phyloP scores from a whole-genome alignment of 2,113 vertebrate genomes.

The Clarias batrachus region DNA sequence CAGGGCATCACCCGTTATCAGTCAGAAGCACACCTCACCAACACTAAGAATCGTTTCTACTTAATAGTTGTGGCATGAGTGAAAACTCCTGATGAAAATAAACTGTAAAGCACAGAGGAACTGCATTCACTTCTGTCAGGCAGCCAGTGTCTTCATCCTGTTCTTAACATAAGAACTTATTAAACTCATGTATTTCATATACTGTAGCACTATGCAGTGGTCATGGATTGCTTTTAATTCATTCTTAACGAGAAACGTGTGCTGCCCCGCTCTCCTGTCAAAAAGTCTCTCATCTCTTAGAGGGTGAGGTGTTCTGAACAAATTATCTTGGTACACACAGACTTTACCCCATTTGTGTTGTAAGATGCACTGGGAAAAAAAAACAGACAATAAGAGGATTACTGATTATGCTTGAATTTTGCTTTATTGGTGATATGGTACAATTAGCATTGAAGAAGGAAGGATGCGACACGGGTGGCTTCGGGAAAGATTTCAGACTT shows the following conservation, averaged over 20 bases:
- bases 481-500: slow-evolving; percentile 27
- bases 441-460: slow-evolving; percentile 57
- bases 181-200: neutral
- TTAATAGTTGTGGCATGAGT: neutral
- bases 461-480: slow-evolving; percentile 38
- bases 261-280: neutral
- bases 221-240: neutral
- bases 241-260: neutral
- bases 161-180: neutral
- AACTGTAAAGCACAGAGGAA: neutral
- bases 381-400: neutral
- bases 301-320: neutral
- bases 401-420: slow-evolving; percentile 56
- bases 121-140: neutral
- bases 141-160: neutral
- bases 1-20: neutral
- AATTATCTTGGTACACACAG: neutral
- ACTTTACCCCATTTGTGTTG: neutral
- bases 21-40: neutral
- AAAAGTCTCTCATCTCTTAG: neutral
- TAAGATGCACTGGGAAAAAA: too few species aligned
- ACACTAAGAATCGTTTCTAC: neutral
- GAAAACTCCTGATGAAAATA: neutral
- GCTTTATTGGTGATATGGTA: slow-evolving; percentile 67
- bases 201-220: neutral